A percentile compares a stretch with the other conserved stretches of the same genome.
Conservation (phyloP, 2,797 vertebrate species). For the Artibeus jamaicensis region DNA sequence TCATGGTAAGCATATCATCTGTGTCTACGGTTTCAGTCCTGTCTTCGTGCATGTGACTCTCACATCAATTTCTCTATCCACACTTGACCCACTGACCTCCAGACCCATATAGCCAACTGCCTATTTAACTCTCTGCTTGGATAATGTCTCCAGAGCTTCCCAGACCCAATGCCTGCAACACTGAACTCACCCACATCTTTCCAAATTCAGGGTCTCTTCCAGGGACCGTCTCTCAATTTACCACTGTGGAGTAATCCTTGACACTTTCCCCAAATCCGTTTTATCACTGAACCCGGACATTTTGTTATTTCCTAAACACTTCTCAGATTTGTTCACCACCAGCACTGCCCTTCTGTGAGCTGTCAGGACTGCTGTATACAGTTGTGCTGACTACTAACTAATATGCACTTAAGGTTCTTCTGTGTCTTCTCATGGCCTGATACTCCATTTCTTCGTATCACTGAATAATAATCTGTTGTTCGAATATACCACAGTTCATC, state of each 20-base stretch:
- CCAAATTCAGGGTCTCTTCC: not conserved
- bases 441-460: too few relatives aligned
- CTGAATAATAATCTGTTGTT: too few relatives aligned
- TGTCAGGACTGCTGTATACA: not conserved
- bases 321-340: not conserved
- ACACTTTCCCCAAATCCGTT: not conserved
- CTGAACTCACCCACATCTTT: not conserved
- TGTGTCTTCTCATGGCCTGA: too few relatives aligned
- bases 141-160: not conserved
- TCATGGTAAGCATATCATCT: not conserved
- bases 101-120: not conserved
- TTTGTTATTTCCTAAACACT: not conserved
- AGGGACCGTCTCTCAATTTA: not conserved
- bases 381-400: not conserved
- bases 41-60: not conserved
- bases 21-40: not conserved
- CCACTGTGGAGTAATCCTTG: not conserved
- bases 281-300: not conserved
- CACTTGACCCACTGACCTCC: not conserved
- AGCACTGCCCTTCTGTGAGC: not conserved
- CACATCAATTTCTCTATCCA: not conserved
- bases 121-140: not conserved
- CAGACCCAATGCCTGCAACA: not conserved
- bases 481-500: too few relatives aligned
- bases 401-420: not conserved